A percentile compares a stretch with the other conserved stretches of the same genome.
These are phyloP conservation scores for Hyposmocoma kahamanoa DNA, from an alignment of 1,140 invertebrate genomes.

Conservation along the genomic window DNA sequence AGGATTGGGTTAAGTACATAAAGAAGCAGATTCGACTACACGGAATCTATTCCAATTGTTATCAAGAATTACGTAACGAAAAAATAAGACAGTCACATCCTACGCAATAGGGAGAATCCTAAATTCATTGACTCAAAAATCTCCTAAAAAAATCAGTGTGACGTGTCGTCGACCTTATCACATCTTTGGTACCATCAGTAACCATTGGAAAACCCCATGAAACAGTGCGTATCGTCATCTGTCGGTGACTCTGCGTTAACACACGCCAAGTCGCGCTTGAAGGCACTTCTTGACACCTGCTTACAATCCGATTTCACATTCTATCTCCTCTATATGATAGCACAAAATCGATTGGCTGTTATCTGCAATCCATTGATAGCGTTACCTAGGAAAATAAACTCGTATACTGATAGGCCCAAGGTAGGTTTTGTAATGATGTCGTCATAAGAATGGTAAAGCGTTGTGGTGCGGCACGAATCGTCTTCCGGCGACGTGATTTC, in stretches of 20 bases:
- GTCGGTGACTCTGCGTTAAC: conserved; percentile 41
- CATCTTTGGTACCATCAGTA: too few relatives aligned
- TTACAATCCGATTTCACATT: not conserved
- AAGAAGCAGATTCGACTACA: too few relatives aligned
- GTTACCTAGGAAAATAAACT: not conserved
- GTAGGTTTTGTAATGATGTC: not conserved
- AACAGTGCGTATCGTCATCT: conserved; percentile 43
- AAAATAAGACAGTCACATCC: too few relatives aligned
- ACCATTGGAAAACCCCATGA: conserved; percentile 23
- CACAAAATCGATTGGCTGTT: not conserved
- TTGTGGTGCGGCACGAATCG: conserved; percentile 65
- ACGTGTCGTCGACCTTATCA: too few relatives aligned
- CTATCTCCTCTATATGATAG: not conserved
- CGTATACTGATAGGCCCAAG: not conserved
- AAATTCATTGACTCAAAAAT: too few relatives aligned
- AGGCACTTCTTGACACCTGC: conserved; percentile 15
- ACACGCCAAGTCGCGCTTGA: conserved; percentile 38
- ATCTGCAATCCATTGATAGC: not conserved
- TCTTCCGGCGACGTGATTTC: conserved; percentile 71
- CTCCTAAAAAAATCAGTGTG: too few relatives aligned
- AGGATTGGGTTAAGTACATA: too few relatives aligned
- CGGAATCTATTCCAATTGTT: too few relatives aligned
- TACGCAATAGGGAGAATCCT: too few relatives aligned
- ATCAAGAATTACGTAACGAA: too few relatives aligned
- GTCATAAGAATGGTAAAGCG: conserved; percentile 31